phyloP scores from a whole-genome alignment of 2,113 vertebrate genomes.

The Madoqua kirkii region DNA sequence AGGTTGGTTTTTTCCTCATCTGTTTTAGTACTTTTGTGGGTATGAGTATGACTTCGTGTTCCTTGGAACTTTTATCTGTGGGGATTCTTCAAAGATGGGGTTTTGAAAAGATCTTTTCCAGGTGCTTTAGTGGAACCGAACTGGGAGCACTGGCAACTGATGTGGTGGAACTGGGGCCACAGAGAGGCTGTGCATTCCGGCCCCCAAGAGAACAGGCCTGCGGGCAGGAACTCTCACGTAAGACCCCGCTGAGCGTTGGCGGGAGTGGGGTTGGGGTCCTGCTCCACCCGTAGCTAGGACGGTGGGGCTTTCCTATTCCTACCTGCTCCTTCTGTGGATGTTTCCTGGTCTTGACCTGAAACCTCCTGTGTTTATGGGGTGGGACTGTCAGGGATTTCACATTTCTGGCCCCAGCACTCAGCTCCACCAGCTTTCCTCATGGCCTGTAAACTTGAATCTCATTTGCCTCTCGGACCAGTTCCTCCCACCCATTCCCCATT shows the following conservation, averaged over 20 bases:
- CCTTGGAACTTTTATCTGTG: background rate
- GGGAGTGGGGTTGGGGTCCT: background rate
- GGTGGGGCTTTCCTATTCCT: background rate
- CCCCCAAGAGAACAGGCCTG: background rate
- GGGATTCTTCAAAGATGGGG: background rate
- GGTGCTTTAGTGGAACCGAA: no score
- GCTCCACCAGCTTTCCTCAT: background rate
- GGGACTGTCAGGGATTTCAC: background rate
- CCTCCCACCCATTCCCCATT: no score
- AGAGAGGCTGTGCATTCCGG: background rate
- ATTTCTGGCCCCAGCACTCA: background rate
- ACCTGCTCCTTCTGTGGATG: background rate
- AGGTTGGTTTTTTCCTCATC: background rate
- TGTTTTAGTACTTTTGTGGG: background rate
- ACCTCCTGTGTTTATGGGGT: background rate
- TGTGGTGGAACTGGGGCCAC: accelerated
- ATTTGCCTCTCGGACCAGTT: no score
- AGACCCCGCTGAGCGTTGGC: background rate
- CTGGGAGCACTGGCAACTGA: background rate
- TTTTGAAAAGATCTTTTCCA: background rate
- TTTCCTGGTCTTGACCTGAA: background rate
- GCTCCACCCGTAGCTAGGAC: no score
- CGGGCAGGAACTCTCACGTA: background rate
- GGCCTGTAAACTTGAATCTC: background rate
- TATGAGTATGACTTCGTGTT: background rate